A percentile compares a stretch with the other conserved stretches of the same genome.
Evolutionary conservation across 1,140 invertebrate genomes (phyloP).

Genomic region (Harlomillsia oculata): DNA sequence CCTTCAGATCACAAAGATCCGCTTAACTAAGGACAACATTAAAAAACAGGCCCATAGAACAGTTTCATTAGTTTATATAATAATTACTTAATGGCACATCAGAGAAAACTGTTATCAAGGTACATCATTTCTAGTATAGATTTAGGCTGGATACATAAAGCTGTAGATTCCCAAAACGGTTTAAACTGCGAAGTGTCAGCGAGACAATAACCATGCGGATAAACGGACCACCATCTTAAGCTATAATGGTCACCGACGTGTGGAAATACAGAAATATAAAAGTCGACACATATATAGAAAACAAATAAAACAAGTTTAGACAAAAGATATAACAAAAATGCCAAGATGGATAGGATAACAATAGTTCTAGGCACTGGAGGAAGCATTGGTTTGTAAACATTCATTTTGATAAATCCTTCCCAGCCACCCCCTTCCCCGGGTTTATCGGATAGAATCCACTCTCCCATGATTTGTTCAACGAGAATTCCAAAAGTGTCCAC

Average conservation of each 20-base stretch:
- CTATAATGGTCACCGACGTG: background rate
- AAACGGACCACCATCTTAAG: background rate
- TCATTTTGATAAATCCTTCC: conserved; percentile 29
- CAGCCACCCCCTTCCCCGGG: conserved; percentile 27
- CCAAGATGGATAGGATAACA: conserved; percentile 13
- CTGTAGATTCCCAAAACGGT: too few species aligned
- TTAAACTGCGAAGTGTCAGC: too few species aligned
- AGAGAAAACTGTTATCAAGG: too few species aligned
- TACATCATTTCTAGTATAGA: too few species aligned
- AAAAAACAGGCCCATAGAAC: too few species aligned
- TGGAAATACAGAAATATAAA: background rate
- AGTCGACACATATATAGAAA: background rate
- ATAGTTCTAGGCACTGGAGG: conserved; percentile 27
- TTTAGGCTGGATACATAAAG: too few species aligned
- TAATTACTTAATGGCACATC: too few species aligned
- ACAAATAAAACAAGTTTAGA: too few species aligned
- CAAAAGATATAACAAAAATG: background rate
- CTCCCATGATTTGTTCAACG: conserved; percentile 31
- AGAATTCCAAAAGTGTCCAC: conserved; percentile 33
- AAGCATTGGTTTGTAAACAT: conserved; percentile 22
- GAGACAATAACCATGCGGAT: too few species aligned
- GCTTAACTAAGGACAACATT: too few species aligned
- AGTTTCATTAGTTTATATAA: too few species aligned
- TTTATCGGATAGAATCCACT: conserved; percentile 26
- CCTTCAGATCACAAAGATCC: too few species aligned